Base-by-base conservation (phyloP, 1,140 invertebrate genomes). In the Microplitis demolitor region DNA sequence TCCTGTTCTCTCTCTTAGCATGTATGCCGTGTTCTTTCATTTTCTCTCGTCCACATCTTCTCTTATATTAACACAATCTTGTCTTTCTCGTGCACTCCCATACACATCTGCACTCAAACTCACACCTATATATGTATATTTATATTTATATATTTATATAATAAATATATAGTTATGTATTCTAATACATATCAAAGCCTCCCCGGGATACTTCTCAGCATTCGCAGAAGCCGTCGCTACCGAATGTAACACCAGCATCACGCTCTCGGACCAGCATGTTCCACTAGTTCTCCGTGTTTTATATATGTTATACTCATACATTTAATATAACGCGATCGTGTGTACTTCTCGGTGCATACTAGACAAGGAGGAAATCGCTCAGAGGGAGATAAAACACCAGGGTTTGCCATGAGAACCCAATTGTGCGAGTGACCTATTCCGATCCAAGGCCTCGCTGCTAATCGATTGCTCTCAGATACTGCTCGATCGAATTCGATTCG, bases 381-480 rank as follows among this genome's bases (percentile, higher is more conserved):
- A 14, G 51, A 58, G 9, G 9, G 4, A 8, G 16, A 37, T 24
- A 9, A 16, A 45, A 3, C 14, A 9, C 2, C 2, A 45, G 24
- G 39, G 39, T 64, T n/a, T 64, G 16, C 66, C 53, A 51, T 61
- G 58, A 63, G 66, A 73, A 73, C 58, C 72, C 63, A 60, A 72
- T 72, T 60, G 71, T 68, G 60, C 51, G 31, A 37, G 66, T 78
- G 67, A 71, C 62, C 74, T 74, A 74, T 74, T 80, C 53, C 16
- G 68, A 71, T 74, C 74, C 76, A 73, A 67, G 69, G 73, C 64
- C 69, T 13, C 53, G 9, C 54, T 75, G 13, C 54, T 75, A 74
- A 80, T 77, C 75, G 67, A 37, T 53, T 60, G 31, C 61, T 66
- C 68, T 66, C 35, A 54, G 56, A 77, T 77, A 58, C 24, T 1